These are phyloP conservation scores for Stegodyphus dumicola DNA, from an alignment of 1,140 invertebrate genomes.

Conservation along the genomic window DNA sequence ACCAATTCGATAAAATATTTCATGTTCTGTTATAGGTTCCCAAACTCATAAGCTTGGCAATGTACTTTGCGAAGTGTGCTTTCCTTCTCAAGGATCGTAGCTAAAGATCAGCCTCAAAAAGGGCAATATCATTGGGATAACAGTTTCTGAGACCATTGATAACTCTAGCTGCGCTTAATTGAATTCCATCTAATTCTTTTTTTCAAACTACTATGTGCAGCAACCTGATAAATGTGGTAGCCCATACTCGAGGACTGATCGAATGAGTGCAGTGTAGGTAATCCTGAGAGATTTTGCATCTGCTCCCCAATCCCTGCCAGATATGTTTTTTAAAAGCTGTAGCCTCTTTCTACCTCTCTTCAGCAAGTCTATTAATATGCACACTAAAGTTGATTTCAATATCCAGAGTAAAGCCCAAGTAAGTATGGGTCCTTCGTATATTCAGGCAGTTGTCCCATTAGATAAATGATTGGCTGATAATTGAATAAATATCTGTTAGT, in stretches of 20 bases:
- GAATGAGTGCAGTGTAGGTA: constrained; percentile 16
- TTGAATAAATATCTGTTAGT: constrained; percentile 14
- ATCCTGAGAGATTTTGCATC: constrained; percentile 9
- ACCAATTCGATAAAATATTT: constrained; percentile 11
- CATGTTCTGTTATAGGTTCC: neutral
- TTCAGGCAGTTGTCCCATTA: neutral
- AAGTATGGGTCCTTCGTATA: neutral
- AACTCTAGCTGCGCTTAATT: constrained; percentile 19
- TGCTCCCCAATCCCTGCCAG: neutral
- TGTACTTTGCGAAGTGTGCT: neutral
- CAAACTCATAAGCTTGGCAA: neutral
- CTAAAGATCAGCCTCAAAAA: neutral
- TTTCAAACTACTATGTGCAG: neutral
- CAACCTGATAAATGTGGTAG: neutral
- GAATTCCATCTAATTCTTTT: neutral
- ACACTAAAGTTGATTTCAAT: neutral
- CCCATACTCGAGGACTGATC: neutral
- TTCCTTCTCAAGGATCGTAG: neutral
- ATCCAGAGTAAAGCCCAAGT: neutral
- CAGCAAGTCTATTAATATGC: neutral
- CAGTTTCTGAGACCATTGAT: constrained; percentile 1
- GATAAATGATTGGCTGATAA: neutral
- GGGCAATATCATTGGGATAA: constrained; percentile 4
- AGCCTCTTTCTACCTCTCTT: constrained; percentile 24
- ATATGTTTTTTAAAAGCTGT: constrained; percentile 15